A percentile compares a stretch with the other conserved stretches of the same genome.
Conservation (phyloP, 2,113 vertebrate species). For the Perca schrenkii region DNA sequence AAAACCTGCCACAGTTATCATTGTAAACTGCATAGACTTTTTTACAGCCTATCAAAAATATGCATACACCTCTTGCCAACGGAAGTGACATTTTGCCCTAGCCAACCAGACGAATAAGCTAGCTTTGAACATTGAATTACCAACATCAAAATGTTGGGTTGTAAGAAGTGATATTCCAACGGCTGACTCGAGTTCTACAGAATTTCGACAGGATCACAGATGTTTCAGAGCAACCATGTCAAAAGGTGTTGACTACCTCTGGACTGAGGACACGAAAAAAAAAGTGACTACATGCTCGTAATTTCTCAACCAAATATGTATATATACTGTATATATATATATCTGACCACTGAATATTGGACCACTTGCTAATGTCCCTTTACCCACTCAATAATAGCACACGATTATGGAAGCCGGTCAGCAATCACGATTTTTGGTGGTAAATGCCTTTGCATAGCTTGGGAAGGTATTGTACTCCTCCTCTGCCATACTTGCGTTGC, state of each 20-base stretch:
- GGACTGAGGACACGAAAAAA: no score
- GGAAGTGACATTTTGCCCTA: no score
- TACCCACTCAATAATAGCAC: not conserved
- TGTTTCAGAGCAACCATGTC: not conserved
- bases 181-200: not conserved
- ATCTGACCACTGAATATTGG: not conserved
- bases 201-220: not conserved
- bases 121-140: no score
- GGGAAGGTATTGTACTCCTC: not conserved
- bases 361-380: no score
- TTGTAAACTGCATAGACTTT: no score
- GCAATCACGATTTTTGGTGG: not conserved
- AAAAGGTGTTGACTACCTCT: not conserved
- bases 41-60: no score
- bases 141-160: not conserved
- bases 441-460: not conserved
- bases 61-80: no score
- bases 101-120: no score
- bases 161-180: not conserved
- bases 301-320: no score
- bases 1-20: no score
- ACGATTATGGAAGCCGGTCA: not conserved
- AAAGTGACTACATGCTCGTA: no score
- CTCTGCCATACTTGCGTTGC: not conserved
- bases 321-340: no score